A percentile compares a stretch with the other conserved stretches of the same genome.
These are phyloP conservation scores for Drosophila albomicans DNA, from an alignment of 1,140 invertebrate genomes.

Conservation along the genomic window DNA sequence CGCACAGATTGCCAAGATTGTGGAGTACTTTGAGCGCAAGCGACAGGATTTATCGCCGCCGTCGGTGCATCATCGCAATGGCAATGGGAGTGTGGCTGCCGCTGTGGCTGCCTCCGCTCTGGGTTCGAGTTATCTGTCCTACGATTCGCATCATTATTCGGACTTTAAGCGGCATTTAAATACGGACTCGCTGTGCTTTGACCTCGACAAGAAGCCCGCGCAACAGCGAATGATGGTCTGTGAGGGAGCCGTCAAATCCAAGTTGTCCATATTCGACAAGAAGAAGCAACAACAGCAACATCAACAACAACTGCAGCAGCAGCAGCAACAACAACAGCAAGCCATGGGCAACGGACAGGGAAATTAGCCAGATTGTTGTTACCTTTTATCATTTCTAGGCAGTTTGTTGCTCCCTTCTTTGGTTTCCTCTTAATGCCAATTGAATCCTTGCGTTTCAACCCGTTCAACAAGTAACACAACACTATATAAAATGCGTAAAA, in stretches of 20 bases:
- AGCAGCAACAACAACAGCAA: constrained; percentile 50
- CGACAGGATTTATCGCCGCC: constrained; percentile 84
- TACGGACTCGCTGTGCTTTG: constrained; percentile 78
- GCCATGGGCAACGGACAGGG: constrained; percentile 45
- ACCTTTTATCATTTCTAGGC: constrained; percentile 13
- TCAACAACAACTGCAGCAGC: constrained; percentile 84
- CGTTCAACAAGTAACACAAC: background rate
- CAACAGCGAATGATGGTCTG: constrained; percentile 90
- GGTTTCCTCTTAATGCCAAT: constrained; percentile 3
- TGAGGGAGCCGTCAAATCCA: constrained; percentile 93
- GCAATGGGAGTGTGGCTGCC: constrained; percentile 69
- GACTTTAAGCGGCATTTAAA: constrained; percentile 78
- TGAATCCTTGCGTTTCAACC: constrained; percentile 9
- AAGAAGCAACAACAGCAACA: constrained; percentile 85
- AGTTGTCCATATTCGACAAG: constrained; percentile 94
- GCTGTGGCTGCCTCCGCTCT: constrained; percentile 74
- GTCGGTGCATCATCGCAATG: constrained; percentile 69
- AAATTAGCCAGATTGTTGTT: constrained; percentile 43
- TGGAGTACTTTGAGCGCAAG: constrained; percentile 94
- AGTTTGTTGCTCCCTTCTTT: background rate
- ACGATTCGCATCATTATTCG: constrained; percentile 76
- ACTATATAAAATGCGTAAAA: constrained; percentile 1
- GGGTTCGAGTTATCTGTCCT: constrained; percentile 71
- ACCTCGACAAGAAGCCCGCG: constrained; percentile 83
- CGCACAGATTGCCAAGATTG: constrained; percentile 92